A percentile compares a stretch with the other conserved stretches of the same genome.
Evolutionary conservation across 2,113 vertebrate genomes (phyloP).

Genomic region (Colaptes auratus): DNA sequence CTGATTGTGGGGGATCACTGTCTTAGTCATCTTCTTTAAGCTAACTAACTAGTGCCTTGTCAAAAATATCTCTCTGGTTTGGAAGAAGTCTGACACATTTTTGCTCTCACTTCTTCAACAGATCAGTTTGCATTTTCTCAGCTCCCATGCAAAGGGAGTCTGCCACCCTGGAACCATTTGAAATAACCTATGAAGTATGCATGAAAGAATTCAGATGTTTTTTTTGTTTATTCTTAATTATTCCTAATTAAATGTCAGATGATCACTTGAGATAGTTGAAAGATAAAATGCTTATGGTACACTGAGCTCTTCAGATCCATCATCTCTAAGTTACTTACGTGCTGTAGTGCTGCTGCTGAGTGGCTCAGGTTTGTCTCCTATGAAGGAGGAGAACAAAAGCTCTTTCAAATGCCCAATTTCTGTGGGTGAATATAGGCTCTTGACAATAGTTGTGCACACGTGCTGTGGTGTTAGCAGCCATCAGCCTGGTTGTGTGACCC

Average conservation of each 20-base stretch:
- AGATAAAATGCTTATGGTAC: background rate
- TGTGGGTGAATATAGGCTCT: background rate
- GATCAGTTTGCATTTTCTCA: background rate
- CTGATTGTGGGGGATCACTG: background rate
- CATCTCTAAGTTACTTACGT: background rate
- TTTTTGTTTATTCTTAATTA: slow-evolving; percentile 38
- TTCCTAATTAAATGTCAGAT: slow-evolving; percentile 16
- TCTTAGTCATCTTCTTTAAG: background rate
- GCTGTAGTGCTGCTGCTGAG: background rate
- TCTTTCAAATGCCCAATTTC: background rate
- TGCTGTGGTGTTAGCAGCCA: background rate
- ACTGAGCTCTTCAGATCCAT: background rate
- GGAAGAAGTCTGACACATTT: background rate
- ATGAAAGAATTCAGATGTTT: background rate
- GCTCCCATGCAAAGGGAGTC: background rate
- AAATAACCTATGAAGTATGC: background rate
- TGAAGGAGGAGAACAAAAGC: background rate
- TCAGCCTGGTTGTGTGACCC: background rate
- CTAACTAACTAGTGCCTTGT: background rate
- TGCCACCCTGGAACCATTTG: background rate
- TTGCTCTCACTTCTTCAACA: background rate
- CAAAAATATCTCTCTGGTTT: background rate
- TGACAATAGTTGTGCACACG: fast-evolving
- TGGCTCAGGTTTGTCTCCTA: background rate
- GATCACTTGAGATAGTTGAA: background rate